Evolutionary conservation across 2,888 invertebrate genomes (phyloP), one percentile per base, ranked within the genome.

Genomic region (Macropis europaea): DNA sequence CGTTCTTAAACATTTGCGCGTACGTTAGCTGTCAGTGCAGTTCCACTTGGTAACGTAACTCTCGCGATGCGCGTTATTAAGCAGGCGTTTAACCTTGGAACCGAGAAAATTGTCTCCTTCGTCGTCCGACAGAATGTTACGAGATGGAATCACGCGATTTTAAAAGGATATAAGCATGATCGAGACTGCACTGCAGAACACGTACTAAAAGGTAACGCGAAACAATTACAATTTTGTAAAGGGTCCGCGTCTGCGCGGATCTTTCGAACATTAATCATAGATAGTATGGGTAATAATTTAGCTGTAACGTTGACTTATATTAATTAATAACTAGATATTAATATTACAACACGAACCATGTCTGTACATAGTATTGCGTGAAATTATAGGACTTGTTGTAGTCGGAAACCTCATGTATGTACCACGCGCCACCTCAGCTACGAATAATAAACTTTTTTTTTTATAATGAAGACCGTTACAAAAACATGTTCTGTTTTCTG

Each of bases 391-490:
- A 72, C 74, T 83, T 81, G 77, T 79, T 83, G 76, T 83, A 85
- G 84, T 80, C 77, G 76, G 71, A 84, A 87, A 84, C 81, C 81
- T 86, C 82, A 84, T 86, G 86, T 84, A 84, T 84, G 82, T 87
- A 87, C 80, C 83, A 84, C 73, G 74, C 83, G 83, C 81, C 85
- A 85, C 79, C 85, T 85, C 82, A 86, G 76, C 79, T 84, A 84
- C 78, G 82, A 67, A 81, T 81, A 86, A 86, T 86, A 85, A 86
- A 86, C 77, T 43, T 81, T 81, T 83, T n/a, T 81, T 82, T 84
- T 83, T 79, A 70, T 84, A 84, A 78, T 76, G 60, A 82, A 72
- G 6, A 32, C 30, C 22, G 26, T 59, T 30, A 17, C 30, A n/a
- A 26, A 57, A 22, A 19, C n/a, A 11, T 48, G n/a, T 38, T 28